A percentile compares a stretch with the other conserved stretches of the same genome.
phyloP scores from a whole-genome alignment of 2,888 invertebrate genomes.

The Galeruca laticollis region DNA sequence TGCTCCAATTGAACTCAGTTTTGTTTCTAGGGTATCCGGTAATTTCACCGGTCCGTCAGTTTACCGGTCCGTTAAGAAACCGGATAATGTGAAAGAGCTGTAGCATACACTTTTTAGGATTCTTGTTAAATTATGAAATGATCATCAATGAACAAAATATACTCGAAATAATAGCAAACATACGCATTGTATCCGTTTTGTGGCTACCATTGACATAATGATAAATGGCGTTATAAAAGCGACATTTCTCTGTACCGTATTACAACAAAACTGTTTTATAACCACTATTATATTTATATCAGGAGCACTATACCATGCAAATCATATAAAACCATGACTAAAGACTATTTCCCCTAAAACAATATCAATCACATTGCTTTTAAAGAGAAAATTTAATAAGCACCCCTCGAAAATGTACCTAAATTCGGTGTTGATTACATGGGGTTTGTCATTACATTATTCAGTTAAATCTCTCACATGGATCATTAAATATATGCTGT shows the following conservation, averaged over 20 bases:
- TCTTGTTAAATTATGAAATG: too few relatives aligned
- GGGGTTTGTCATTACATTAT: conserved; percentile 15
- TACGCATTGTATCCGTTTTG: neutral
- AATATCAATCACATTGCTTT: conserved; percentile 14
- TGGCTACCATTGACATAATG: neutral
- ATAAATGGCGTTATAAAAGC: neutral
- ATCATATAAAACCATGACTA: conserved; percentile 14
- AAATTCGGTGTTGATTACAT: neutral
- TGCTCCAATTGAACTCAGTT: too few relatives aligned
- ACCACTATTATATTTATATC: neutral
- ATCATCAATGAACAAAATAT: neutral
- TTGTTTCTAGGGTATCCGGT: too few relatives aligned
- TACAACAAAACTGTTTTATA: neutral
- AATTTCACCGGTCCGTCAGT: too few relatives aligned
- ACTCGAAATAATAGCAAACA: neutral
- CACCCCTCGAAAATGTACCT: neutral
- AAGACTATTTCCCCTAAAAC: conserved; percentile 15
- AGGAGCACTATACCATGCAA: conserved; percentile 1
- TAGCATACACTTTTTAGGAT: too few relatives aligned
- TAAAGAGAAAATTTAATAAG: conserved; percentile 11
- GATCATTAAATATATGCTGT: neutral
- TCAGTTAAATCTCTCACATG: conserved; percentile 5
- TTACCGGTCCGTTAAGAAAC: too few relatives aligned
- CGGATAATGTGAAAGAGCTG: too few relatives aligned
- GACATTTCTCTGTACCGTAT: neutral